Percentiles rank a stretch among this genome's conserved stretches.
phyloP scores from a whole-genome alignment of 2,888 invertebrate genomes.

The Rhagonycha lutea region DNA sequence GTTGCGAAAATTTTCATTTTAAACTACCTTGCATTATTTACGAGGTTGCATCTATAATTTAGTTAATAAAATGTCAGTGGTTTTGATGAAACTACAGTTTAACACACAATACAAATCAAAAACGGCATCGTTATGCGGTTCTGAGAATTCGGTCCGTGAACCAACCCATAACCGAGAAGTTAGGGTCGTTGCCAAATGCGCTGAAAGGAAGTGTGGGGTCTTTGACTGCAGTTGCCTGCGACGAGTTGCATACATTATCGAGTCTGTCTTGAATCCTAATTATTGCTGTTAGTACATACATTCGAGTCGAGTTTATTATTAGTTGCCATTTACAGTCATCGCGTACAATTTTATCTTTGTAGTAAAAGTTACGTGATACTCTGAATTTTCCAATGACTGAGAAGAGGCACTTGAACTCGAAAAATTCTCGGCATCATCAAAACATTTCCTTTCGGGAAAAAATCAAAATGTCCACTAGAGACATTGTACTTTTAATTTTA shows the following conservation, averaged over 20 bases:
- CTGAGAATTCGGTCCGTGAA: constrained; percentile 14
- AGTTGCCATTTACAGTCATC: constrained; percentile 27
- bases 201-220: constrained; percentile 35
- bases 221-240: constrained; percentile 35
- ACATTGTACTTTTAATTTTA: too few species aligned
- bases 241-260: constrained; percentile 36
- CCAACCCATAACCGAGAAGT: constrained; percentile 14
- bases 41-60: neutral
- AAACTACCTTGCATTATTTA: neutral
- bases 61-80: constrained; percentile 7
- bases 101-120: constrained; percentile 15
- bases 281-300: constrained; percentile 22
- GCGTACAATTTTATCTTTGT: constrained; percentile 22
- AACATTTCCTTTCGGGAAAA: neutral
- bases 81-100: constrained; percentile 12
- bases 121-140: constrained; percentile 10
- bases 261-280: constrained; percentile 35
- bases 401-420: neutral
- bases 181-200: constrained; percentile 34
- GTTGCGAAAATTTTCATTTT: neutral
- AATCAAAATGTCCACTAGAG: neutral
- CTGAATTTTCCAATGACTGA: neutral
- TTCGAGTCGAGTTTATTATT: constrained; percentile 30
- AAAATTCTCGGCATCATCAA: neutral
- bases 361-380: constrained; percentile 19